Evolutionary conservation across 2,113 vertebrate genomes (phyloP).

Genomic region (Apteryx owenii): DNA sequence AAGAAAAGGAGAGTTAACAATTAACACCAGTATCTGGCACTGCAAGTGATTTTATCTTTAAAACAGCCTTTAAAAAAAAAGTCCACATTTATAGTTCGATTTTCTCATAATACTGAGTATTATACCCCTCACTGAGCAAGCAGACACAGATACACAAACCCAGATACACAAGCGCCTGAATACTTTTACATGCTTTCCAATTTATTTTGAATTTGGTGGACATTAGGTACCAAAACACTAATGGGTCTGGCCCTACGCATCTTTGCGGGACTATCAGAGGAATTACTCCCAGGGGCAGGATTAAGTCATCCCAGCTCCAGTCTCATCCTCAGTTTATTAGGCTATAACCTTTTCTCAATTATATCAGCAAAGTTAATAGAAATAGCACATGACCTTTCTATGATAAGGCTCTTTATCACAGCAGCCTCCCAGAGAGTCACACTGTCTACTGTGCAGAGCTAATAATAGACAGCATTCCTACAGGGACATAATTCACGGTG

Average conservation of each 20-base stretch:
- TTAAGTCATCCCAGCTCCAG: not conserved
- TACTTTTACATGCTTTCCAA: not conserved
- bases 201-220: not conserved
- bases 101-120: not conserved
- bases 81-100: not conserved
- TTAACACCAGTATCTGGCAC: not conserved
- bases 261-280: not conserved
- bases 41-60: not conserved
- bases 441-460: not conserved
- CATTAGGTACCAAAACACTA: not conserved
- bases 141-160: not conserved
- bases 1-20: not conserved
- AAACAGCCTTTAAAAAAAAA: not conserved
- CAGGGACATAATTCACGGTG: not conserved
- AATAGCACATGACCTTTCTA: not conserved
- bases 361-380: not conserved
- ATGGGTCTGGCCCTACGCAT: not conserved
- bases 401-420: slow-evolving; percentile 18
- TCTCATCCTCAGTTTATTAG: not conserved
- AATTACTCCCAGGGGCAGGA: not conserved
- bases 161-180: not conserved
- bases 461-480: slow-evolving; percentile 39
- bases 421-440: not conserved
- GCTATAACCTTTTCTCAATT: not conserved
- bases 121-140: not conserved